Evolutionary conservation across 2,797 vertebrate species (phyloP).

Genomic region (Sebastes umbrosus): DNA sequence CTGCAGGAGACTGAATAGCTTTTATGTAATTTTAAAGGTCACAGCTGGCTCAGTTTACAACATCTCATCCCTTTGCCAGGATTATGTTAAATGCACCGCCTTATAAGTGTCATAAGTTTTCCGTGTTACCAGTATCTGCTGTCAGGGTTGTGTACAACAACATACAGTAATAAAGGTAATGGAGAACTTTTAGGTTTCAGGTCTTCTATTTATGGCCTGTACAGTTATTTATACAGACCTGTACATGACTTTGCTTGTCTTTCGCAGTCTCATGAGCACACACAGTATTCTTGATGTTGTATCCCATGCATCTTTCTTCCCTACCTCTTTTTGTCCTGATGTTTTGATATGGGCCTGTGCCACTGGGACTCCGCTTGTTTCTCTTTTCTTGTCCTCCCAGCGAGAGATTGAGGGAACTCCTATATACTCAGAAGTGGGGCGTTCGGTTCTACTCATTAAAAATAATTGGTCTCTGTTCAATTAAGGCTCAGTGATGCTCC

Average conservation of each 20-base stretch:
- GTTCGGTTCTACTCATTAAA: conserved; percentile 75
- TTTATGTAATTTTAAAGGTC: conserved; percentile 26
- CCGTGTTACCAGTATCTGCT: not conserved
- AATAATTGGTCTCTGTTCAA: conserved; percentile 82
- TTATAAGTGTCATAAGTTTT: not conserved
- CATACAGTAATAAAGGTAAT: not conserved
- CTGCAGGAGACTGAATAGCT: not conserved
- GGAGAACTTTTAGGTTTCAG: not conserved
- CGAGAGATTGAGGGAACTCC: conserved; percentile 54
- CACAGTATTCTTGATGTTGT: not conserved
- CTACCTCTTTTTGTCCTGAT: conserved; percentile 44
- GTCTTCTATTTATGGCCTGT: not conserved
- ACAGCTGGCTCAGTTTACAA: conserved; percentile 4
- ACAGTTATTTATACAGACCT: conserved; percentile 3
- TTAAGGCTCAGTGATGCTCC: conserved; percentile 62
- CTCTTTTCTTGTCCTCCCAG: conserved; percentile 27
- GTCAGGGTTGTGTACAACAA: not conserved
- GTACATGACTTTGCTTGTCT: conserved; percentile 24
- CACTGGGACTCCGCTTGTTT: conserved; percentile 52
- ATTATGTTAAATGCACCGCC: not conserved
- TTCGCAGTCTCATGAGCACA: conserved; percentile 29
- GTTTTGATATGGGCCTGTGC: conserved; percentile 54
- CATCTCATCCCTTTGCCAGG: not conserved
- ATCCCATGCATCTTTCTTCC: not conserved
- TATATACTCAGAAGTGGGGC: conserved; percentile 54